Conservation (phyloP, 2,888 invertebrate species). For the Hypolimnas misippus region DNA sequence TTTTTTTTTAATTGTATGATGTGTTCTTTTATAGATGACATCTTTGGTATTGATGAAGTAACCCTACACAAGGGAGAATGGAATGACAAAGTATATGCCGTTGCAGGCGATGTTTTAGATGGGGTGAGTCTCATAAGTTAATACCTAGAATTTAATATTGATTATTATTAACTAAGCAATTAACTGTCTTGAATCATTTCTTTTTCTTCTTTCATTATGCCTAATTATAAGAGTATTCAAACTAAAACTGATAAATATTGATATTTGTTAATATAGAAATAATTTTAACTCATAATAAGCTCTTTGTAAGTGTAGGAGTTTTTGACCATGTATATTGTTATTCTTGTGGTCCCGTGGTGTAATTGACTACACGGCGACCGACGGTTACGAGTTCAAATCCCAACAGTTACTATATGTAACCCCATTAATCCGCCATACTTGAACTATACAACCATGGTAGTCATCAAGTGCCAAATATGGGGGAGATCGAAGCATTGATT, state of each 20-base stretch:
- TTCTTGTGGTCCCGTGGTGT: neutral
- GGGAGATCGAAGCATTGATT: constrained; percentile 63
- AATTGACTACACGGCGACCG: neutral
- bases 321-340: constrained; percentile 37
- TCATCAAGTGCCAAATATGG: constrained; percentile 72
- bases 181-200: too few species aligned
- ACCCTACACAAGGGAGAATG: constrained; percentile 94
- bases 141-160: too few species aligned
- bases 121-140: constrained; percentile 86
- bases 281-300: neutral
- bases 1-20: too few species aligned
- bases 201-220: too few species aligned
- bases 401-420: constrained; percentile 41
- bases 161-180: too few species aligned
- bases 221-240: too few species aligned
- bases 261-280: too few species aligned
- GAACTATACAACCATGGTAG: constrained; percentile 70
- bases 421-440: constrained; percentile 81
- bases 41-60: constrained; percentile 97
- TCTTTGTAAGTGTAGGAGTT: neutral
- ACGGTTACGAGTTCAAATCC: constrained; percentile 61
- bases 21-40: constrained; percentile 92
- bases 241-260: too few species aligned
- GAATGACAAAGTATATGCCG: constrained; percentile 94
- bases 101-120: constrained; percentile 97